A percentile compares a stretch with the other conserved stretches of the same genome.
phyloP scores from a whole-genome alignment of 1,140 invertebrate genomes.

The Eupristina koningsbergeri region DNA sequence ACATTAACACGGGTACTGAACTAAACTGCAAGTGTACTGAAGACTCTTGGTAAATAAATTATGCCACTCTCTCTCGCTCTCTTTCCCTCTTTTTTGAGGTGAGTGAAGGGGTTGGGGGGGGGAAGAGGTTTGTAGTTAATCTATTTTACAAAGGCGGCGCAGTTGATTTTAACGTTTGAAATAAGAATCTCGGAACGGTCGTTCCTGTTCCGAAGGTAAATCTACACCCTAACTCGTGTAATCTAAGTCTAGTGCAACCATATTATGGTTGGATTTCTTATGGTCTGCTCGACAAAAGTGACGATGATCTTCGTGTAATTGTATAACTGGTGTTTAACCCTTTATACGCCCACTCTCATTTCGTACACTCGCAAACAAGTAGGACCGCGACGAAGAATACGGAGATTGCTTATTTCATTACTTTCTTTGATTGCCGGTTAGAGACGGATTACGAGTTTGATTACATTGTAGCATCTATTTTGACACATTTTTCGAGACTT shows the following conservation, averaged over 20 bases:
- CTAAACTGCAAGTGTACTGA: background rate
- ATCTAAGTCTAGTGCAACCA: too few relatives aligned
- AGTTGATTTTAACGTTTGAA: constrained; percentile 63
- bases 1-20: background rate
- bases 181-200: background rate
- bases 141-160: constrained; percentile 60
- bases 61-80: too few relatives aligned
- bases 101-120: constrained; percentile 29
- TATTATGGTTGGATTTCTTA: background rate
- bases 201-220: too few relatives aligned
- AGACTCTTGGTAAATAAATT: too few relatives aligned
- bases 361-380: background rate
- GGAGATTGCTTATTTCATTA: background rate
- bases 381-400: background rate
- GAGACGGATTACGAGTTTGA: background rate
- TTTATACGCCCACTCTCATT: background rate
- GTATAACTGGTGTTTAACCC: background rate
- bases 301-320: constrained; percentile 21
- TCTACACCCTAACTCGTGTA: too few relatives aligned
- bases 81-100: too few relatives aligned
- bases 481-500: background rate
- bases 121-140: background rate
- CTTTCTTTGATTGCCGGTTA: background rate
- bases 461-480: background rate
- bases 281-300: constrained; percentile 5